These are phyloP conservation scores for Agrilus cyanescens DNA, from an alignment of 2,888 invertebrate genomes.

Conservation along the genomic window DNA sequence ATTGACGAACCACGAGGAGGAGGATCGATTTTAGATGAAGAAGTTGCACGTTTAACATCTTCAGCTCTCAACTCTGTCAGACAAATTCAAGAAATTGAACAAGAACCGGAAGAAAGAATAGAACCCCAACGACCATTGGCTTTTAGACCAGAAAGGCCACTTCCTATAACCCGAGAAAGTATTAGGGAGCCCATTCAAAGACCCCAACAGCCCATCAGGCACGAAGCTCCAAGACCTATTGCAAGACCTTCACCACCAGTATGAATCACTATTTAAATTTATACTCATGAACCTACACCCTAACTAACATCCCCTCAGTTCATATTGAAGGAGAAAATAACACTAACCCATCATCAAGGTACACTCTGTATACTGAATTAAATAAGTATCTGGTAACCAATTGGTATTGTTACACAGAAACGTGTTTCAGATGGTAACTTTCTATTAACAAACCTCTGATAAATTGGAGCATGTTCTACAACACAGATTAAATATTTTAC, in stretches of 20 bases:
- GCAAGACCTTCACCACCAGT: constrained; percentile 10
- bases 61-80: constrained; percentile 20
- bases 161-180: constrained; percentile 28
- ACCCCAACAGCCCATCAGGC: constrained; percentile 12
- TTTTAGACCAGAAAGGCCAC: constrained; percentile 30
- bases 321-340: too few relatives aligned
- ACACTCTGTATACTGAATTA: too few relatives aligned
- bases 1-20: constrained; percentile 33
- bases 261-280: not conserved
- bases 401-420: too few relatives aligned
- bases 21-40: constrained; percentile 24
- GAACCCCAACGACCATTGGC: constrained; percentile 20
- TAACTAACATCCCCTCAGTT: too few relatives aligned
- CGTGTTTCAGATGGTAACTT: too few relatives aligned
- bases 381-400: too few relatives aligned
- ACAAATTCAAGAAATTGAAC: constrained; percentile 11
- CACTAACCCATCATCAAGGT: too few relatives aligned
- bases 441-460: too few relatives aligned
- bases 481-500: too few relatives aligned
- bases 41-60: constrained; percentile 25
- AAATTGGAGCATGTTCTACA: too few relatives aligned
- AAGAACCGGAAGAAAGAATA: constrained; percentile 7
- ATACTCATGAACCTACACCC: too few relatives aligned
- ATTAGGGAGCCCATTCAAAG: constrained; percentile 22
- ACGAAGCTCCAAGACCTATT: constrained; percentile 10